Evolutionary conservation across 2,113 vertebrate species (phyloP), one percentile per base, ranked within the genome.

Genomic region (Cephalopterus ornatus): DNA sequence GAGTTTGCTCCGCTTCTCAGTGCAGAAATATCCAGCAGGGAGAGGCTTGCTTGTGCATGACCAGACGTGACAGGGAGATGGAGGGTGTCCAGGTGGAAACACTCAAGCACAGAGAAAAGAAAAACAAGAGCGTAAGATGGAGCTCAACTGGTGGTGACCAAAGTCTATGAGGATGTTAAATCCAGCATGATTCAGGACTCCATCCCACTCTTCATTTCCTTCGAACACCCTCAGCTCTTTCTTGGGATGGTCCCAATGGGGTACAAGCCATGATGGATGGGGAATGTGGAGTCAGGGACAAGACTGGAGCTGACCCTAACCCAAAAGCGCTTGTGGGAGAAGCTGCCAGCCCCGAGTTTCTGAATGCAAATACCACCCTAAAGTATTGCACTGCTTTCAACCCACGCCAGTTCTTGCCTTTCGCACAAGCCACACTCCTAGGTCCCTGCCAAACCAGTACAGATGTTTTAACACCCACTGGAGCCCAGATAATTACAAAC

Each of bases 391-490:
- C 86, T 87, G 61, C 92, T 97, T 97, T 97, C 86, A 96, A 1
- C 82, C 74, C 76, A 82, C 41, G 8, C 85, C 89, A 83, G 70
- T 65, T 85, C 75, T 84, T 77, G 74, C 79, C 75, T 92, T 95
- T 89, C 93, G 94, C 94, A 83, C 78, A 53, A 85, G 73, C 70
- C 3, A 1, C 0, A 0, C 47, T 82, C 92, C 37, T 59, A 49
- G 14, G 61, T 93, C 96, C 89, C 74, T 97, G 93, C 96, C 92
- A 95, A 96, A 96, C 91, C 85, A 91, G 92, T 95, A 97, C 94
- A 98, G 94, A 97, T 97, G 96, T 97, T 97, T 95, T 97, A 92
- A 95, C 75, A 52, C 95, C 96, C 92, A 92, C 93, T 28, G 2
- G 68, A 92, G 42, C 85, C 70, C 67, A 46, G 87, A 68, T 96